Percentiles rank a stretch among this genome's conserved stretches.
Evolutionary conservation across 2,113 vertebrate genomes (phyloP).

Genomic region (Brachirus orientalis): DNA sequence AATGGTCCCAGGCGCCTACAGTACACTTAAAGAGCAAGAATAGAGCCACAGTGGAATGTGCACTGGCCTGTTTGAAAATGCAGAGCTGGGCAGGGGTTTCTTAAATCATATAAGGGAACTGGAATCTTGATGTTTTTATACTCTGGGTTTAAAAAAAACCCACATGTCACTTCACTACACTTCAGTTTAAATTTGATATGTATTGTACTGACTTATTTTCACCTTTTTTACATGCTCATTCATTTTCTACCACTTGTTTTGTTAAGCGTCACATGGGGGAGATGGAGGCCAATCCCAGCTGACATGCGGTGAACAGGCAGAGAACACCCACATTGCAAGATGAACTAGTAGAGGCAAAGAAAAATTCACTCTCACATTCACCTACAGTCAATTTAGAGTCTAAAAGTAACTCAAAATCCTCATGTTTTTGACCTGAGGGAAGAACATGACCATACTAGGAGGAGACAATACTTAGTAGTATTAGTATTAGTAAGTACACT

Average conservation of each 20-base stretch:
- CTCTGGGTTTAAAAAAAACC: neutral
- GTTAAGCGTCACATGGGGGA: neutral
- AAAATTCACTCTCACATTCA: too few species aligned
- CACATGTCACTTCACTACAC: neutral
- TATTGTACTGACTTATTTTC: neutral
- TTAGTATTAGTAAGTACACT: too few species aligned
- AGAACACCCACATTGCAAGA: too few species aligned
- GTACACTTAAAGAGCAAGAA: conserved; percentile 35
- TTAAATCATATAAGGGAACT: conserved; percentile 8
- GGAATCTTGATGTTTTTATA: conserved; percentile 2
- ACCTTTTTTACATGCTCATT: neutral
- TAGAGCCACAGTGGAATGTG: conserved; percentile 28
- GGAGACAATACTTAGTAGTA: too few species aligned
- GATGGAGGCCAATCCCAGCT: too few species aligned
- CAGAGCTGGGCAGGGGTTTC: conserved; percentile 7
- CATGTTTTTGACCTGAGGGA: too few species aligned
- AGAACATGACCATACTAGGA: too few species aligned
- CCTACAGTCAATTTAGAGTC: too few species aligned
- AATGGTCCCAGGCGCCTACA: conserved; percentile 27
- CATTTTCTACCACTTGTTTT: neutral
- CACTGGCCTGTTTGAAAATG: conserved; percentile 9
- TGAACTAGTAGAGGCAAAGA: too few species aligned
- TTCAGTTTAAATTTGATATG: neutral
- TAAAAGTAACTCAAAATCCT: too few species aligned
- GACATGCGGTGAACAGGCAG: too few species aligned